Base-by-base conservation (phyloP, 2,113 vertebrate species). In the Cynoglossus semilaevis region DNA sequence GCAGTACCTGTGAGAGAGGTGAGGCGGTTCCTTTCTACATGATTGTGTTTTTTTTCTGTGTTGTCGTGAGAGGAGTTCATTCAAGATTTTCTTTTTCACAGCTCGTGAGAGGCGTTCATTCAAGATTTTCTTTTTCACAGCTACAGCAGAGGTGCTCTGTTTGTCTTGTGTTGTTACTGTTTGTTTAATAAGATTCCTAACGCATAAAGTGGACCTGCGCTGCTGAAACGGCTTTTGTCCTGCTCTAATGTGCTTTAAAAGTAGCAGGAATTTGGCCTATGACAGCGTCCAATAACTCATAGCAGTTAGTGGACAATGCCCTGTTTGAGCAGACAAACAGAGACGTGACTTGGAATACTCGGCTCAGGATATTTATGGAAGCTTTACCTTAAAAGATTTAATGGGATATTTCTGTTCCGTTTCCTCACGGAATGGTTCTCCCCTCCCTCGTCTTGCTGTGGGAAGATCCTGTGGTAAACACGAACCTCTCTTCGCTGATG, bases 1-100 rank as follows among this genome's bases (percentile, higher is more conserved):
- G 94, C 0, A 91, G 91, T 63, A 97, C 94, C 1, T 99, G 96
- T 22, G 95, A 97, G 18, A 89, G 93, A 86, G 96, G 96, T 99
- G 58, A 92, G 51, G 7, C 9, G 15, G 10, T 35, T 40, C 34
- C 51, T 38, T 44, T 51, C 36, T 60, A 3, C 45, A 1, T 17
- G 1, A 18, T 1, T 1, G 5, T 45, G 13, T n/a, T 52, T 22
- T 51, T 61, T 49, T 40, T 9, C 14, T 15, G 43, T 11, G 36
- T 12, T 45, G 43, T 29, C 22, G 22, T 29, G 22, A 29, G 22
- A 29, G 22, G 22, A 2, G 2, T 29, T 29, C 22, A 2, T 29
- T 29, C 22, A 13, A 41, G 38, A 41, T 5, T 14, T 38, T 38
- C 9, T 11, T 38, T 38, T 8, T 10, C 9, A 38, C n/a, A 11